A percentile compares a stretch with the other conserved stretches of the same genome.
Conservation (phyloP, 2,113 vertebrate genomes). For the Urocitellus parryii region DNA sequence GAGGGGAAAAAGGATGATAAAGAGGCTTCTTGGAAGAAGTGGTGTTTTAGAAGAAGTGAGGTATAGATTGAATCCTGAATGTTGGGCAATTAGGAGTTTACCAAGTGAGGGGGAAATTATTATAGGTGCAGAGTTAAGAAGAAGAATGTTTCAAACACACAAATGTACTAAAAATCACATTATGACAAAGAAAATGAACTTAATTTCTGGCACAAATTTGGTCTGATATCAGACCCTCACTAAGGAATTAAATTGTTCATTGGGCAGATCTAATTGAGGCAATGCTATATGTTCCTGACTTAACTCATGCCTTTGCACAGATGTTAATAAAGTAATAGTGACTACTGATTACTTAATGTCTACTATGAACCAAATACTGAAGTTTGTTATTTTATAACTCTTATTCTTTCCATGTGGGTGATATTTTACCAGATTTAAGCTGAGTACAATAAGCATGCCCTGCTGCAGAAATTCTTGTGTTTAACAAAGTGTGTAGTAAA, state of each 20-base stretch:
- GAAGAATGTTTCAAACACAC: neutral
- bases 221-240: neutral
- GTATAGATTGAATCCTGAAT: neutral
- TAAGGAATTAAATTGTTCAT: conserved; percentile 13
- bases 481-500: neutral
- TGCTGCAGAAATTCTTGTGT: neutral
- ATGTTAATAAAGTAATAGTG: neutral
- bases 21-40: neutral
- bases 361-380: neutral
- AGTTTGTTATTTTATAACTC: neutral
- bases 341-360: neutral
- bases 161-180: neutral
- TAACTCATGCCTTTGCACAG: neutral
- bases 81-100: neutral
- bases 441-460: too few relatives aligned
- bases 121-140: neutral
- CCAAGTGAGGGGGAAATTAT: neutral
- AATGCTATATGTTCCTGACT: neutral
- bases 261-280: neutral
- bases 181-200: neutral
- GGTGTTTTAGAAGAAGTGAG: neutral
- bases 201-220: neutral
- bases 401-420: neutral
- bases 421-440: neutral
- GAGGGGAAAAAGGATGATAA: neutral